Evolutionary conservation across 2,888 invertebrate species (phyloP), one percentile per base, ranked within the genome.

Genomic region (Drosophila cognata): DNA sequence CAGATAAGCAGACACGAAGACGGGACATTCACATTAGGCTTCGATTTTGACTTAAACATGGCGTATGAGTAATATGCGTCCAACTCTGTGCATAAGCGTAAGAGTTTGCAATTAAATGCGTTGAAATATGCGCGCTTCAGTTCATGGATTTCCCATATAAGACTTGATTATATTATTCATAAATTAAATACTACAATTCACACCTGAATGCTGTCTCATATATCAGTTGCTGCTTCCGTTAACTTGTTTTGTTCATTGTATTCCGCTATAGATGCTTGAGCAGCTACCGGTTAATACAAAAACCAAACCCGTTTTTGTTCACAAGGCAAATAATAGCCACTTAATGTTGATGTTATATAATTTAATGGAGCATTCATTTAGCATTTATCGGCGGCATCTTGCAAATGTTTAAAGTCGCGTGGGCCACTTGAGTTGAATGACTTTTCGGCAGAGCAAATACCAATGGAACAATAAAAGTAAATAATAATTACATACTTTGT

Each of bases 261-360:
- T 25, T 35, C 16, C 29, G 31, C 46, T 46, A 18, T 33, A 46
- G 10, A n/a, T 33, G 38, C 28, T 33, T 28, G 18, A 59, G 10
- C 36, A 25, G 71, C 59, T 80, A 57, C 61, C 48, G 57, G 43
- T 43, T 57, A 51, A 61, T 51, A 38, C 29, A 13, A 38, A 68
- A 66, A 71, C 66, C 66, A 55, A 68, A 79, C 77, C 73, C 1
- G n/a, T 78, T 78, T 75, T 50, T 51, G 48, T 50, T 70, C 56
- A 64, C 73, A 51, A 78, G 70, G 68, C 74, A 76, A 68, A 77
- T 74, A 77, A 81, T 77, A 65, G 79, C 72, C 77, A 71, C 75
- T 82, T 84, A 68, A 71, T 56, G 73, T 46, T 25, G 16, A 25
- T 46, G 73, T 77, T 67, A 65, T 71, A 65, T 72, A 73, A 74